Percentiles rank a stretch among this genome's conserved stretches.
Evolutionary conservation across 2,113 vertebrate species (phyloP).

Genomic region (Hydrolagus affinis): DNA sequence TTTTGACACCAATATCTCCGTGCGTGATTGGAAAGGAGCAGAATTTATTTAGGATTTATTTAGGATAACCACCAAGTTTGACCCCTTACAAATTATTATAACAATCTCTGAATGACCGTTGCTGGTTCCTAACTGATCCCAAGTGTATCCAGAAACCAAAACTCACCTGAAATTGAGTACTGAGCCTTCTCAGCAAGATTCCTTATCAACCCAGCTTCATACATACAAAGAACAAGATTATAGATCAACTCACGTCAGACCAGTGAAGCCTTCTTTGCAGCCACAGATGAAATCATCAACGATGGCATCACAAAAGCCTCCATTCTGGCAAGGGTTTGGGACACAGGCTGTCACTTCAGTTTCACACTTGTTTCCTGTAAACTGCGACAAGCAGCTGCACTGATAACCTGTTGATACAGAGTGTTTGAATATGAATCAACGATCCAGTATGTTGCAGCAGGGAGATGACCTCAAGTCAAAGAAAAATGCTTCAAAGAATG

Average conservation of each 20-base stretch:
- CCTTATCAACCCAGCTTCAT: not conserved
- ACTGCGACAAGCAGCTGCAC: conserved; percentile 78
- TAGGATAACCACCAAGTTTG: too few relatives aligned
- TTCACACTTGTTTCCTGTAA: conserved; percentile 87
- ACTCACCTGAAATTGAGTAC: not conserved
- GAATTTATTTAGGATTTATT: too few relatives aligned
- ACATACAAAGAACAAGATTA: not conserved
- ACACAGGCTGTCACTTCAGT: conserved; percentile 84
- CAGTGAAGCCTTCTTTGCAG: conserved; percentile 81
- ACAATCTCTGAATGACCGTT: not conserved
- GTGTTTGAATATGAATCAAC: not conserved
- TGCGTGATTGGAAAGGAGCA: too few relatives aligned
- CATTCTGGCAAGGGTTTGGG: conserved; percentile 85
- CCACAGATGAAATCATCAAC: conserved; percentile 86
- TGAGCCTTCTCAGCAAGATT: not conserved
- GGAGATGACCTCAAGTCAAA: not conserved
- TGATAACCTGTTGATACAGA: conserved; percentile 67
- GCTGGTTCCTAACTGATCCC: not conserved
- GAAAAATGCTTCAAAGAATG: not conserved
- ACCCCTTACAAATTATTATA: not conserved
- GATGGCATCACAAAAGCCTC: conserved; percentile 77
- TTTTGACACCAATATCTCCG: too few relatives aligned
- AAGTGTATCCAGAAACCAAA: not conserved
- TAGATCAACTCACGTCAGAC: conserved; percentile 72
- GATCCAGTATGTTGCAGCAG: too few relatives aligned